Percentiles rank a stretch among this genome's conserved stretches.
Conservation (phyloP, 2,113 vertebrate genomes). For the Himantopus leucocephalus region DNA sequence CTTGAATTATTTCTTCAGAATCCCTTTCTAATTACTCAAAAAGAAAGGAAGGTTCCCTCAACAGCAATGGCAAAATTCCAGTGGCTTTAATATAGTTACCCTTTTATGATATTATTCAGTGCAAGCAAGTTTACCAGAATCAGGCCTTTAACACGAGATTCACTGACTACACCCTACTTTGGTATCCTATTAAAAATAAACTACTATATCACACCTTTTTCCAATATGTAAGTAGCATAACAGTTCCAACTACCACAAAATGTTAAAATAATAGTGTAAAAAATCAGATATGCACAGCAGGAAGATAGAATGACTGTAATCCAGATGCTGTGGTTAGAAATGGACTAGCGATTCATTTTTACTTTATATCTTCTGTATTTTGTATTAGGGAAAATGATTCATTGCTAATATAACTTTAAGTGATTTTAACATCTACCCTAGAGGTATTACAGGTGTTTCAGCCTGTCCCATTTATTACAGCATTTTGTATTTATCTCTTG, state of each 20-base stretch:
- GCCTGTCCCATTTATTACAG: conserved; percentile 60
- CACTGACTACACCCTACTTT: background rate
- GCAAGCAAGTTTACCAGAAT: background rate
- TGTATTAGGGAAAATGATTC: conserved; percentile 19
- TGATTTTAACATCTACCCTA: conserved; percentile 66
- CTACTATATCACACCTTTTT: background rate
- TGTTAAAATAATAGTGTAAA: background rate
- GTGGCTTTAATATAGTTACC: background rate
- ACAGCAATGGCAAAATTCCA: background rate
- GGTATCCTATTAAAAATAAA: background rate
- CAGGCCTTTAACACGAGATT: background rate
- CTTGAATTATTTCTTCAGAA: background rate
- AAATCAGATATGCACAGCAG: background rate
- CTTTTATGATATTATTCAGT: background rate
- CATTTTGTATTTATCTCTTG: conserved; percentile 60
- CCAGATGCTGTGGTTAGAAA: background rate
- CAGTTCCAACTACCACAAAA: background rate
- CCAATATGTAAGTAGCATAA: background rate
- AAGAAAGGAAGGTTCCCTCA: background rate
- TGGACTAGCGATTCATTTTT: background rate
- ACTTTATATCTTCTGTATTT: conserved; percentile 26
- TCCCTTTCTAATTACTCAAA: background rate
- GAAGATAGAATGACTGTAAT: background rate
- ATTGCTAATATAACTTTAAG: conserved; percentile 35
- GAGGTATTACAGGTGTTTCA: conserved; percentile 56